Evolutionary conservation across 2,888 invertebrate species (phyloP).

Genomic region (Heliconius erato): DNA sequence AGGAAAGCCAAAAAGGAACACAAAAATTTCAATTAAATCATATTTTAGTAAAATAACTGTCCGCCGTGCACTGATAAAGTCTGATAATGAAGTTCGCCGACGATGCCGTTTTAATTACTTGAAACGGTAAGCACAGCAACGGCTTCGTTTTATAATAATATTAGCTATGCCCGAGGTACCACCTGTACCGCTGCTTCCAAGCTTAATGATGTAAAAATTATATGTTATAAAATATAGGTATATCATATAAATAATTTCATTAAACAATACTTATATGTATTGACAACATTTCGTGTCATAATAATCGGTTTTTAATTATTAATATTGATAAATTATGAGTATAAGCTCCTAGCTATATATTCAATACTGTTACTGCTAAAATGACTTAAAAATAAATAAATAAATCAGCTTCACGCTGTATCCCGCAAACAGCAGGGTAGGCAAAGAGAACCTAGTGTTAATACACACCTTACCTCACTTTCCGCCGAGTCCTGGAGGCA

Average conservation of each 20-base stretch:
- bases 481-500: too few species aligned
- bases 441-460: too few species aligned
- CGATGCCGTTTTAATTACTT: constrained; percentile 77
- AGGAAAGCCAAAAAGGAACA: constrained; percentile 23
- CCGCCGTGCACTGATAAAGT: constrained; percentile 78
- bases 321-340: too few species aligned
- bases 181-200: constrained; percentile 9
- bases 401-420: too few species aligned
- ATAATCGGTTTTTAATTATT: too few species aligned
- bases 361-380: too few species aligned
- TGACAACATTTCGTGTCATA: too few species aligned
- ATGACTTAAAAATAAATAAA: too few species aligned
- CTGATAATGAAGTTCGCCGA: constrained; percentile 75
- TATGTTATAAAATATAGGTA: background rate
- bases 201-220: constrained; percentile 16
- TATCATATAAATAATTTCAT: background rate
- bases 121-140: constrained; percentile 57
- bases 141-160: constrained; percentile 43
- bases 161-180: constrained; percentile 33
- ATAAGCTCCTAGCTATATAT: too few species aligned
- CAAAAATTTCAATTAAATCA: constrained; percentile 44
- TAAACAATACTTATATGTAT: too few species aligned
- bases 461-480: too few species aligned
- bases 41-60: constrained; percentile 73
- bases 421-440: too few species aligned